Conservation (phyloP, 2,797 vertebrate genomes). For the Mareca strepera region DNA sequence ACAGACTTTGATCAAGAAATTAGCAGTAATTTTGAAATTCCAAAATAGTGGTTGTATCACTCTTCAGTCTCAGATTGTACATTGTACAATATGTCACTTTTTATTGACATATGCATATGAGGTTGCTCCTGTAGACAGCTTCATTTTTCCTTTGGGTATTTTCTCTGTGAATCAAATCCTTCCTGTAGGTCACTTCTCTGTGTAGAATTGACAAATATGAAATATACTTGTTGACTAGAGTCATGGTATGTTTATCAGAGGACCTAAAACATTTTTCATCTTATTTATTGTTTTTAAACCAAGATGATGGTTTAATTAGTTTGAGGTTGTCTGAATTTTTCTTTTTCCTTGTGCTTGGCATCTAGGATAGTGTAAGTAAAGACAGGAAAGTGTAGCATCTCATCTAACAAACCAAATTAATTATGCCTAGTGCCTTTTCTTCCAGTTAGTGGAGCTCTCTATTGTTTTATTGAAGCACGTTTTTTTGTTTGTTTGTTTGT, state of each 20-base stretch:
- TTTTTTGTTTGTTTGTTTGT: too few species aligned
- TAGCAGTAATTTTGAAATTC: neutral
- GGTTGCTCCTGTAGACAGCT: neutral
- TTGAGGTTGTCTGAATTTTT: neutral
- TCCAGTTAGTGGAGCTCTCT: neutral
- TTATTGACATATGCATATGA: neutral
- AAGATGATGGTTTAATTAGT: neutral
- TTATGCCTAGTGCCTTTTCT: neutral
- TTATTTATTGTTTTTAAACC: neutral
- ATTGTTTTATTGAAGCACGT: neutral
- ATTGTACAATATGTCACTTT: neutral
- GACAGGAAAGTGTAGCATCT: neutral
- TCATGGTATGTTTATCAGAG: neutral
- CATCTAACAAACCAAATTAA: neutral
- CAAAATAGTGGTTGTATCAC: neutral
- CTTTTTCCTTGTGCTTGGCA: neutral
- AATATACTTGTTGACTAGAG: neutral
- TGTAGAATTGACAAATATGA: neutral
- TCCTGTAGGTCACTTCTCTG: neutral
- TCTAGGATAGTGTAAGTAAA: neutral
- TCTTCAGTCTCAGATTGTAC: neutral
- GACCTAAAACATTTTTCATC: neutral
- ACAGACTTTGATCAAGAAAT: neutral
- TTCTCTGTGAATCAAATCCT: neutral
- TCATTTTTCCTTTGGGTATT: neutral